Evolutionary conservation across 2,888 invertebrate genomes (phyloP), one percentile per base, ranked within the genome.

Genomic region (Syrphus vitripennis): DNA sequence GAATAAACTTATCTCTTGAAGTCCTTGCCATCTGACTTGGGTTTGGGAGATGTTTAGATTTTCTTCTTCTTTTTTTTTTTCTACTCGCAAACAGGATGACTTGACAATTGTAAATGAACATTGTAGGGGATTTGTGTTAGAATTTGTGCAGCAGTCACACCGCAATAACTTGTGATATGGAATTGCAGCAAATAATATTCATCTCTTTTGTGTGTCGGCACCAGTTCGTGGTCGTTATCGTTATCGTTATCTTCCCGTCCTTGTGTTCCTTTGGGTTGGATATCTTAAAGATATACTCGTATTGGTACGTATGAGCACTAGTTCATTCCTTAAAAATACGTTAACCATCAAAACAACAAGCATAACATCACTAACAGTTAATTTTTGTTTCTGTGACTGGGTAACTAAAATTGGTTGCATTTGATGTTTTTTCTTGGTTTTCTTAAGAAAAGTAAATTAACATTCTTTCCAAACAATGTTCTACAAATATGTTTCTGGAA

Each of bases 81-180:
- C 31, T 26, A 26, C 4, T 31, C 4, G 21, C 10, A 14, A 1
- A 16, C 67, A 67, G 31, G 24, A 50, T 50, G 50, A 67, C 48
- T 67, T 50, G 75, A 76, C 72, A 45, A 59, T 84, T 86, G 77
- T 86, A 74, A 82, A 74, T 82, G 82, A 74, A 78, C 63, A 82
- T 78, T 78, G 69, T 19, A 48, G 34, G 37, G 61, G 80, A 80
- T 45, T 65, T 81, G 26, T 77, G 77, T 34, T 42, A 50, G 82
- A 72, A 80, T 74, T 71, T 81, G 59, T 82, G 63, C 45, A 65
- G 61, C 21, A 21, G 48, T 34, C 42, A 55, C 26, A 45, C 63
- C 69, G 45, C 82, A 77, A 70, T 81, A 74, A 86, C 69, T 81
- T 82, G 77, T 76, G 76, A 61, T 24, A 67, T 79, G 40, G 34